Evolutionary conservation across 2,797 vertebrate genomes (phyloP).

Genomic region (Enteromius paludinosus): DNA sequence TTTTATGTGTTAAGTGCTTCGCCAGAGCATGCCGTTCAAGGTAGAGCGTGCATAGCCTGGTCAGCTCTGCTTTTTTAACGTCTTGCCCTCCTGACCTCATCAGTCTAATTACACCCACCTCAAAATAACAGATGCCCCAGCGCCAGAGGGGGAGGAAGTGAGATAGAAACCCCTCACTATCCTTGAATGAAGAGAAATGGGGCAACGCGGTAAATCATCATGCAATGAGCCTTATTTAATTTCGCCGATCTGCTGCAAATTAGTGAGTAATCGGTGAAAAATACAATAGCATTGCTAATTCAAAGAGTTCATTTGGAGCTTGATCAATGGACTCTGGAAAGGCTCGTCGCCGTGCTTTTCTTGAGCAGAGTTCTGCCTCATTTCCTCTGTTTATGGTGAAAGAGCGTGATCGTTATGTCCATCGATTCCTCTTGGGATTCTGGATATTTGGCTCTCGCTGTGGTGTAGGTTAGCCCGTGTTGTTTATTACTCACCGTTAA

Average conservation of each 20-base stretch:
- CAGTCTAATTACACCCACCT: slow-evolving; percentile 78
- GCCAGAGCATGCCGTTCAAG: slow-evolving; percentile 48
- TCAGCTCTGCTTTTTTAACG: slow-evolving; percentile 79
- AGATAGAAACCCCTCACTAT: slow-evolving; percentile 38
- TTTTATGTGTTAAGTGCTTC: slow-evolving; percentile 48
- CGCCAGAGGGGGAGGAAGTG: slow-evolving; percentile 59
- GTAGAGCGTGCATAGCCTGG: slow-evolving; percentile 52
- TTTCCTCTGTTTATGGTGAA: slow-evolving; percentile 48
- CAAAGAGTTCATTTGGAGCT: slow-evolving; percentile 33
- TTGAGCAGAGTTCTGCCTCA: slow-evolving; percentile 45
- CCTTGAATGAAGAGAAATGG: slow-evolving; percentile 44
- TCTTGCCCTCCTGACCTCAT: slow-evolving; percentile 82
- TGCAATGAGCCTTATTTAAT: slow-evolving; percentile 43
- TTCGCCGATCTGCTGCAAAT: slow-evolving; percentile 40
- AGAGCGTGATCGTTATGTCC: slow-evolving; percentile 29
- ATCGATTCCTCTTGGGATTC: slow-evolving; percentile 31
- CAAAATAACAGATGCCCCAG: slow-evolving; percentile 79
- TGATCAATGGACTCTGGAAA: slow-evolving; percentile 38
- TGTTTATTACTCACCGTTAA: slow-evolving; percentile 47
- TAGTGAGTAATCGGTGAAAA: slow-evolving; percentile 35
- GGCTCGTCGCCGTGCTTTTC: slow-evolving; percentile 19
- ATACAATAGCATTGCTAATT: slow-evolving; percentile 41
- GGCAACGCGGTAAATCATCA: slow-evolving; percentile 38
- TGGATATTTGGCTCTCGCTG: slow-evolving; percentile 4
- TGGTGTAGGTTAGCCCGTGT: slow-evolving; percentile 10